These are phyloP conservation scores for Nemotelus nigrinus DNA, from an alignment of 2,888 invertebrate genomes.

Conservation along the genomic window DNA sequence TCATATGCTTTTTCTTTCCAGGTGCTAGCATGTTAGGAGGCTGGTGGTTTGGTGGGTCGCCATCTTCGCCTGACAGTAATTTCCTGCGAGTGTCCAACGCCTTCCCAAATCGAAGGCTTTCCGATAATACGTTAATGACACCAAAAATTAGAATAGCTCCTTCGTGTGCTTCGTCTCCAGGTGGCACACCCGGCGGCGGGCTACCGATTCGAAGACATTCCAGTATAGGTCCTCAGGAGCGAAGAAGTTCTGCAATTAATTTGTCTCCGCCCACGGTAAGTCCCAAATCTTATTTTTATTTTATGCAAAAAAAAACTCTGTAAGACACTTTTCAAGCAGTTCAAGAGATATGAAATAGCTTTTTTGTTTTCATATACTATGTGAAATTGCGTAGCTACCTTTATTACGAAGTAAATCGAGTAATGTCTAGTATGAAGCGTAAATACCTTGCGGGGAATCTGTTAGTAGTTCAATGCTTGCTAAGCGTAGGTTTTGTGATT, in stretches of 20 bases:
- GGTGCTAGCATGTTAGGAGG: slow-evolving; percentile 75
- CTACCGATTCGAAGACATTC: slow-evolving; percentile 89
- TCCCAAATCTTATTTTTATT: slow-evolving; percentile 53
- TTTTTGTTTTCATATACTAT: no score
- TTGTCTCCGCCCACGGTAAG: slow-evolving; percentile 90
- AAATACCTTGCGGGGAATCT: no score
- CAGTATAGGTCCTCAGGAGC: slow-evolving; percentile 90
- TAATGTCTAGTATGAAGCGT: no score
- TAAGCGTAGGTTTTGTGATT: no score
- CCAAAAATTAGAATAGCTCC: slow-evolving; percentile 90
- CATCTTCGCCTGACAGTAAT: slow-evolving; percentile 85
- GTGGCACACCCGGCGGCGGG: slow-evolving; percentile 74
- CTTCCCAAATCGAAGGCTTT: slow-evolving; percentile 86
- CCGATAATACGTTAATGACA: slow-evolving; percentile 91
- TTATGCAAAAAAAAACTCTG: slow-evolving; percentile 26
- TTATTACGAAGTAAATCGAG: no score
- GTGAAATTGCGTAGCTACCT: no score
- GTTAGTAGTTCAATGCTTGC: no score
- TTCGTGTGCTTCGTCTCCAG: slow-evolving; percentile 86
- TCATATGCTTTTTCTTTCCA: slow-evolving; percentile 57
- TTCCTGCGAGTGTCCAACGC: slow-evolving; percentile 85
- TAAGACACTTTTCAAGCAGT: no score
- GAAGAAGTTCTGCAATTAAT: slow-evolving; percentile 84
- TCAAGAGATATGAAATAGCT: no score
- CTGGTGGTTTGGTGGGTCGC: slow-evolving; percentile 87